Conservation (phyloP, 2,797 vertebrate species). For the Tangara arthus region DNA sequence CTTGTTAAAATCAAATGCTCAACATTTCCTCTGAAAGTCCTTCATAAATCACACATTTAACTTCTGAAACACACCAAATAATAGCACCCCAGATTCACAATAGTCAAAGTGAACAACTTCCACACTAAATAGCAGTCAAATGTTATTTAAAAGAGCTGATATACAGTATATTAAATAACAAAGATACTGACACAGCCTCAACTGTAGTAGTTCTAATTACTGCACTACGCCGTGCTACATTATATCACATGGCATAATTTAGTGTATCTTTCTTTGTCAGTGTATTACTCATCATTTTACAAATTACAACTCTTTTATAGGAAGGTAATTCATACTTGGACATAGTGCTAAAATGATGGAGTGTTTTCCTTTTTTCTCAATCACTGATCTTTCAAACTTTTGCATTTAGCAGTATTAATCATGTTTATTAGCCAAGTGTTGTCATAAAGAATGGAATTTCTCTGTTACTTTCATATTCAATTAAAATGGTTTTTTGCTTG, state of each 20-base stretch:
- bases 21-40: background rate
- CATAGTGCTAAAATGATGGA: slow-evolving; percentile 51
- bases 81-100: background rate
- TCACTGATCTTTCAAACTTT: slow-evolving; percentile 66
- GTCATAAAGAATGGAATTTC: slow-evolving; percentile 54
- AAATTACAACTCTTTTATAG: slow-evolving; percentile 60
- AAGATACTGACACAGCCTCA: slow-evolving; percentile 31
- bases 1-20: background rate
- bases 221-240: background rate
- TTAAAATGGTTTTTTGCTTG: background rate
- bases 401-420: slow-evolving; percentile 64
- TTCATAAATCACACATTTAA: background rate
- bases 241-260: slow-evolving; percentile 39
- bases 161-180: slow-evolving; percentile 1
- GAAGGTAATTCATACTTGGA: slow-evolving; percentile 55
- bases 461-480: slow-evolving; percentile 52
- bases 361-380: slow-evolving; percentile 53
- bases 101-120: background rate
- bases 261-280: slow-evolving; percentile 49
- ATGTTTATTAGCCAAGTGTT: slow-evolving; percentile 59
- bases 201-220: slow-evolving; percentile 1
- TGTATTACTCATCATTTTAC: slow-evolving; percentile 60
- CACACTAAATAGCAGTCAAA: background rate
- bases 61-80: background rate
- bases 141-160: slow-evolving; percentile 2